Conservation (phyloP, 2,888 invertebrate species). For the Physocephala rufipes region DNA sequence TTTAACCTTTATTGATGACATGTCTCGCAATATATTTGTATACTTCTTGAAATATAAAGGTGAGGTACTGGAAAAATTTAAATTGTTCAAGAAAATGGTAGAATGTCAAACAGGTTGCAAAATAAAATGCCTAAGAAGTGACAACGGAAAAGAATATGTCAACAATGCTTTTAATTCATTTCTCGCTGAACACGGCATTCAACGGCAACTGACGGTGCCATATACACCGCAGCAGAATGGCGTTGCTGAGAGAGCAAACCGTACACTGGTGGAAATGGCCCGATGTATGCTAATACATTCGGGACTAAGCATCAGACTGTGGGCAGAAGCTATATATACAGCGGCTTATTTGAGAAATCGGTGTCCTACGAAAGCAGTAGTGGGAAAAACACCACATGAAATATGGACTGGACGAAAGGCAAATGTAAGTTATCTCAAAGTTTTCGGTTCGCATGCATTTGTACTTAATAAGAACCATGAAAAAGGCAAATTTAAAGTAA, state of each 20-base stretch:
- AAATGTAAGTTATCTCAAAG: conserved; percentile 1
- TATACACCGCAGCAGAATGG: background rate
- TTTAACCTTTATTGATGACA: too few species aligned
- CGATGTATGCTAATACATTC: too few species aligned
- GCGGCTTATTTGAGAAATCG: too few species aligned
- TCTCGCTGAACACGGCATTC: background rate
- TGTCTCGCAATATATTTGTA: background rate
- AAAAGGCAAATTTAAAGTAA: background rate
- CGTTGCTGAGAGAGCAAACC: too few species aligned
- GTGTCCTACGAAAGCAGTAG: background rate
- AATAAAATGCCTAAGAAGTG: conserved; percentile 12
- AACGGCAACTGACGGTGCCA: background rate
- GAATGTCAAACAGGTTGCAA: conserved; percentile 1
- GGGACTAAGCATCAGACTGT: too few species aligned
- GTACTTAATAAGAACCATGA: background rate
- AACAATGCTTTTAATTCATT: background rate
- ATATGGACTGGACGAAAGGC: background rate
- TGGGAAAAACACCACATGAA: background rate
- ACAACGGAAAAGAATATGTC: background rate
- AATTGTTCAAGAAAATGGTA: background rate
- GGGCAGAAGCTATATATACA: too few species aligned
- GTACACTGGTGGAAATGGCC: too few species aligned
- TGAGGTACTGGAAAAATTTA: background rate
- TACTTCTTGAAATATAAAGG: background rate
- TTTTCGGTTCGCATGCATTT: conserved; percentile 1